These are phyloP conservation scores for Amphimedon queenslandica DNA, from an alignment of 37 sponge, comb jelly and placozoan species.

Conservation along the genomic window DNA sequence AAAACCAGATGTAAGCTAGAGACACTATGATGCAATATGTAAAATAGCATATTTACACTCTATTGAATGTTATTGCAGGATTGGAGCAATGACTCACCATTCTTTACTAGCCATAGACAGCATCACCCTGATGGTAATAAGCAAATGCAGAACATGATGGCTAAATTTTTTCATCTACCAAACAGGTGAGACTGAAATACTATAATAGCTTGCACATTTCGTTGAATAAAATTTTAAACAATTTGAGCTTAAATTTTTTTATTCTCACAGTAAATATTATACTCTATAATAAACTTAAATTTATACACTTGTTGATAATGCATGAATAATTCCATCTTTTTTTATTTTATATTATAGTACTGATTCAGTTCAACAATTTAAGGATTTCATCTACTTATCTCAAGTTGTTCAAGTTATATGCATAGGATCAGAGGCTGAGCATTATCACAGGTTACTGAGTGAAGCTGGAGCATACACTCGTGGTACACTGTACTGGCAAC, in stretches of 20 bases:
- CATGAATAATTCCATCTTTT: neutral
- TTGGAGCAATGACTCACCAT: conserved; percentile 73
- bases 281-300: too few relatives aligned
- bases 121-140: conserved; percentile 90
- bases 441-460: conserved; percentile 75
- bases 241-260: too few relatives aligned
- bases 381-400: conserved; percentile 83
- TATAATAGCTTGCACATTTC: too few relatives aligned
- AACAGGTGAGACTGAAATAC: too few relatives aligned
- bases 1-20: too few relatives aligned
- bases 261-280: too few relatives aligned
- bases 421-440: conserved; percentile 82
- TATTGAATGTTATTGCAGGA: conserved; percentile 33
- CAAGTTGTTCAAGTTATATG: conserved; percentile 89
- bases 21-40: conserved; percentile 1
- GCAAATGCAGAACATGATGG: conserved; percentile 55
- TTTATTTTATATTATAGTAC: conserved; percentile 36
- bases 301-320: neutral
- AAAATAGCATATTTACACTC: neutral
- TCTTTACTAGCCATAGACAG: conserved; percentile 86
- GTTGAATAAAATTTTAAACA: too few relatives aligned
- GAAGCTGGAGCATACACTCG: conserved; percentile 70
- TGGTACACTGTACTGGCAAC: conserved; percentile 96
- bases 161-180: conserved; percentile 58
- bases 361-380: conserved; percentile 47